Conservation (phyloP, 2,113 vertebrate genomes). For the Mastomys coucha region DNA sequence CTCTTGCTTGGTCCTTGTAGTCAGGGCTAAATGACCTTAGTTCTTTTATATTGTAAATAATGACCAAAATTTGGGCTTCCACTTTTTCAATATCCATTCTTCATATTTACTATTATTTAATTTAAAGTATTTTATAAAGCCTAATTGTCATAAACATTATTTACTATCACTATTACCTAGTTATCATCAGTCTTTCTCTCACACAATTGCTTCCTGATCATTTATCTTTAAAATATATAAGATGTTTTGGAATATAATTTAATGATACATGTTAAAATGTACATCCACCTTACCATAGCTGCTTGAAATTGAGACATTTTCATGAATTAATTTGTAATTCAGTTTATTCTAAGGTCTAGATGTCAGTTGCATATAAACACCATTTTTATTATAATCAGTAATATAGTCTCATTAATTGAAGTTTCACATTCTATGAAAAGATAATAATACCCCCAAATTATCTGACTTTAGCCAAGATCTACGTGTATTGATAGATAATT, state of each 20-base stretch:
- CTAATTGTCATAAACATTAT: neutral
- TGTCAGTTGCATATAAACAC: constrained; percentile 44
- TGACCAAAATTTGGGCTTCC: neutral
- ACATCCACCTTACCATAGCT: neutral
- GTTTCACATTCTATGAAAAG: constrained; percentile 49
- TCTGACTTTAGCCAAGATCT: constrained; percentile 22
- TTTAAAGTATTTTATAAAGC: neutral
- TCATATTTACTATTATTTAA: constrained; percentile 20
- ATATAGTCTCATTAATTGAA: constrained; percentile 45
- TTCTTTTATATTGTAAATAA: neutral
- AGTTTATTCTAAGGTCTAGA: neutral
- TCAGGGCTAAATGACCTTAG: neutral
- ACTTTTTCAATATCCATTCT: neutral
- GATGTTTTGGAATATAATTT: constrained; percentile 23
- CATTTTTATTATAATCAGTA: constrained; percentile 59
- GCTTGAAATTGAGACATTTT: constrained; percentile 27
- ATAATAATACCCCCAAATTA: constrained; percentile 19
- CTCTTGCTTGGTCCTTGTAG: neutral
- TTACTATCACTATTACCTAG: constrained; percentile 12
- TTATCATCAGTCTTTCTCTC: neutral
- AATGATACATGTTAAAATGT: neutral
- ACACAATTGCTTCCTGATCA: constrained; percentile 10
- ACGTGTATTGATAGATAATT: constrained; percentile 45
- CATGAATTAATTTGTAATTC: constrained; percentile 49
- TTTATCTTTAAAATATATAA: constrained; percentile 19